Evolutionary conservation across 2,888 invertebrate species (phyloP).

Genomic region (Diarsia mendica): DNA sequence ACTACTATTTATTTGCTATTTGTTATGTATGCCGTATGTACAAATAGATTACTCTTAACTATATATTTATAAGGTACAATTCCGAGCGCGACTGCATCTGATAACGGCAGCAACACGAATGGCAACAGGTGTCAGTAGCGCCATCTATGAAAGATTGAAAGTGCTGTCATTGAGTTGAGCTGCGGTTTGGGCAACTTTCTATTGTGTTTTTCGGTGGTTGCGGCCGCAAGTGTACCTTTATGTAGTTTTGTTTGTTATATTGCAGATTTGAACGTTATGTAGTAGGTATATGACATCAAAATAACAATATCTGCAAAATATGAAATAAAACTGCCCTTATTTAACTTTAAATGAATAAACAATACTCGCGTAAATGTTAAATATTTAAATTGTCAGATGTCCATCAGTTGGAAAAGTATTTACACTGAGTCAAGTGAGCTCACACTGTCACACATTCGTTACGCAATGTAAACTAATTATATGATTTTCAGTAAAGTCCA

Average conservation of each 20-base stretch:
- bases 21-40: neutral
- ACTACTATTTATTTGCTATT: neutral
- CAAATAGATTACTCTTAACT: neutral
- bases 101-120: neutral
- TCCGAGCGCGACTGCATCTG: neutral
- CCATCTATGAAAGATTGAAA: neutral
- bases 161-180: neutral
- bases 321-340: neutral
- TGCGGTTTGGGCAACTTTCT: neutral
- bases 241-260: constrained; percentile 8
- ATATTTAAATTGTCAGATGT: neutral
- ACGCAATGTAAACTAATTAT: too few species aligned
- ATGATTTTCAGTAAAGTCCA: too few species aligned
- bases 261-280: neutral
- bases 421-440: neutral
- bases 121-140: neutral
- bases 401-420: neutral
- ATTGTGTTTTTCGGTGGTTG: neutral
- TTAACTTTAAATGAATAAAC: neutral
- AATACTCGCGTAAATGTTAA: constrained; percentile 15
- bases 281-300: neutral
- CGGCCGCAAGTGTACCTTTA: neutral
- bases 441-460: too few species aligned
- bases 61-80: neutral
- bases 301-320: constrained; percentile 14